Evolutionary conservation across 2,113 vertebrate species (phyloP), one percentile per base, ranked within the genome.

Genomic region (Motacilla alba): DNA sequence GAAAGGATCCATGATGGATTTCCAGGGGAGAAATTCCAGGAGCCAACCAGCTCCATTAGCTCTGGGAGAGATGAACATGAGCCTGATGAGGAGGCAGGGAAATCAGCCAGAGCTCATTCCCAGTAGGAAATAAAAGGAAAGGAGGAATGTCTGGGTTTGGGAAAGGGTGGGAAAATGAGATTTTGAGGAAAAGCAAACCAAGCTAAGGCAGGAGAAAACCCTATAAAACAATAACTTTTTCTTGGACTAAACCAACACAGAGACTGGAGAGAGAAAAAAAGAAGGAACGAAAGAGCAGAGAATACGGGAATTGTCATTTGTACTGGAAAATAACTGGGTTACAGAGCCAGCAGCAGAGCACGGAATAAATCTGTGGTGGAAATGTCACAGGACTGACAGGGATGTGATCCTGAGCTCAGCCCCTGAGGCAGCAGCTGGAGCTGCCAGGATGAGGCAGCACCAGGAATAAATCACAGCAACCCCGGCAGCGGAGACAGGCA

Each of bases 351-450:
- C 59, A 76, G 89, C 19, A 92, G 55, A 81, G 56, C 13, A 74
- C 3, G 1, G 60, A 89, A 82, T 75, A 70, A 46, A 96, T 63
- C 0, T 55, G 64, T 7, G 1, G 28, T 58, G 60, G 68, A 67
- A 93, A 81, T 70, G 89, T 94, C 94, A 89, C n/a, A 67, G 91
- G 23, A 16, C 4, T 47, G 89, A 43, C 91, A 44, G 11, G 56
- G 89, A 87, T 78, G 83, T 75, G 93, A 93, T 84, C 91, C 87
- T 35, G 63, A 52, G 79, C 18, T 60, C 8, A 5, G 62, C 10
- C 83, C 91, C 94, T 28, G 20, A 90, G 94, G 96, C 94, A 83
- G 91, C 55, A 88, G 93, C 84, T 69, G 86, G 26, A 47, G 79
- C 37, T 94, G 70, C 79, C 3, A 9, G 76, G 70, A 63, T 39